Base-by-base conservation (phyloP, 92 coral and sea anemone species). In the Anthopleura xanthogrammica region DNA sequence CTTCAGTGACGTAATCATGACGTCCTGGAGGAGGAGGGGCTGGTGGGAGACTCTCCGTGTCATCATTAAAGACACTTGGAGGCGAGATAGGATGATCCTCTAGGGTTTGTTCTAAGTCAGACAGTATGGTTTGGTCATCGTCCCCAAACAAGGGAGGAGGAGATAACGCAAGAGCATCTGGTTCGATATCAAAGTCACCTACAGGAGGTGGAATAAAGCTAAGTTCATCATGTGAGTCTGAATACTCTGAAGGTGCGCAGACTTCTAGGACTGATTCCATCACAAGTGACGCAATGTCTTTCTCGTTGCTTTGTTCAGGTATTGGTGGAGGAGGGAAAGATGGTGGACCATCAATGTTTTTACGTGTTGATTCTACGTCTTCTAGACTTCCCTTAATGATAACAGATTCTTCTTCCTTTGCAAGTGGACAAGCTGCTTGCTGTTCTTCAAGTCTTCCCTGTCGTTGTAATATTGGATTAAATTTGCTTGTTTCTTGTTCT, bases 61-160 rank as follows among this genome's bases (percentile, higher is more conserved):
- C 93, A 82, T 94, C 93, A 73, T 88, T 92, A 86, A 94, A 94
- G 55, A 94, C 78, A 70, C 91, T 94, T 48, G 98, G 95, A 12
- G 98, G 98, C 48, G 91, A 80, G 50, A 90, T 62, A 62, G 91
- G 60, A 7, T 62, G 48, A 54, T 73, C 89, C 29, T 56, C 83
- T 11, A 41, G 4, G 54, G 46, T 23, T 36, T 68, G 41, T 24
- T 68, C 36, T 68, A 36, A 29, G 13, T 29, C 42, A 23, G 74
- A 43, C 14, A 71, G 55, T 24, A 77, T 24, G 60, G 76, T 77
- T n/a, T 82, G 88, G 6, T 83, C 81, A 36, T 88, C 91, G 55
- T 91, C 92, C 71, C 90, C 94, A 80, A 91, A 91, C 83, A 91
- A 86, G 41, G 85, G 84, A 1, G 94, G 94, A 2, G 94, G 94